Base-by-base conservation (phyloP, 2,113 vertebrate genomes). In the Oncorhynchus keta region DNA sequence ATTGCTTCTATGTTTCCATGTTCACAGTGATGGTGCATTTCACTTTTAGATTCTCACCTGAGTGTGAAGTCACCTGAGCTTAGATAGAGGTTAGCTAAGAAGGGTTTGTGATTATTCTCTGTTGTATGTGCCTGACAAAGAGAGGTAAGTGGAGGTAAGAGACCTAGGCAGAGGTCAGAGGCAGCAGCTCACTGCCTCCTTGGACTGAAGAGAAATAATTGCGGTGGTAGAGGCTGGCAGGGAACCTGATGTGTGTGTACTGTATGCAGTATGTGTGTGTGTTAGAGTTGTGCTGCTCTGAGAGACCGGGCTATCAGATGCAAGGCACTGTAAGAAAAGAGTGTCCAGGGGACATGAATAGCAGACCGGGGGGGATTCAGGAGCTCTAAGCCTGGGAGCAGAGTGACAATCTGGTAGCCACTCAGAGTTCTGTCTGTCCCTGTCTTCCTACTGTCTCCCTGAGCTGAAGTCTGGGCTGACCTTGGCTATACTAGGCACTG, bases 321-420 rank as follows among this genome's bases (percentile, higher is more conserved):
- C 64, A 55, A 65, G 76, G 39, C 26, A 57, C 68, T 75, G 14
- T 85, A 76, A 82, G 73, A 69, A 22, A 78, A 82, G 51, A 75
- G 67, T 2, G 24, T 81, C 59, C 70, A 68, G 70, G 70, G 70
- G n/a, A 22, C 18, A 0, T 3, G 68, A 49, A 16, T 16, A 11
- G 68, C 8, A 48, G 68, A 24, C n/a, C 18, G 39, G 7, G 9
- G 20, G 70, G 51, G 70, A 65, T 30, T 66, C 51, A 18, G 70
- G 30, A 18, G 67, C 64, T 83, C 61, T 68, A 64, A 76, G 30
- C 16, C 12, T 55, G 61, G n/a, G 67, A 73, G 61, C 28, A 64
- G 76, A 75, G 51, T 61, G 74, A 68, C 3, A 12, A 30, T 32
- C 35, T 9, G 12, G 16, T 30, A 14, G 24, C 69, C 3, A 3